phyloP scores from a whole-genome alignment of 2,113 vertebrate species.

The Syrmaticus mikado region DNA sequence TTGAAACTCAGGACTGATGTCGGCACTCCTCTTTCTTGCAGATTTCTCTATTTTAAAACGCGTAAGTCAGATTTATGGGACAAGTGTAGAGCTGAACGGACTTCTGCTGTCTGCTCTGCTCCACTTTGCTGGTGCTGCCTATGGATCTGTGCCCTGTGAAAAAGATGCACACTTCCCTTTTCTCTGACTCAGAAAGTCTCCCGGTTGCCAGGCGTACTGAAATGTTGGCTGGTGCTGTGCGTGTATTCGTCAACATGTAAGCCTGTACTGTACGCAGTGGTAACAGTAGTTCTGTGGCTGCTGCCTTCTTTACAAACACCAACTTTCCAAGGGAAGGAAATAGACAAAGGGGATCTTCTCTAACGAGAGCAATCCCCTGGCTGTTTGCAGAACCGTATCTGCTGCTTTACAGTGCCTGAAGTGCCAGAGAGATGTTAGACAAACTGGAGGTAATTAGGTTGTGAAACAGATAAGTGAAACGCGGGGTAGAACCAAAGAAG shows the following conservation, averaged over 20 bases:
- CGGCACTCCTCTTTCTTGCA: neutral
- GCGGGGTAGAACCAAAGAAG: neutral
- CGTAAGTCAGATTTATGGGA: rapidly evolving
- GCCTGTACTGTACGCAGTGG: rapidly evolving
- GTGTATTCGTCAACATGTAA: too few relatives aligned
- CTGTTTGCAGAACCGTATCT: neutral
- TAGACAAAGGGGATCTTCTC: neutral
- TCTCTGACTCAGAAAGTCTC: neutral
- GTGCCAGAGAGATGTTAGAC: neutral
- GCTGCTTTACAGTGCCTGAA: neutral
- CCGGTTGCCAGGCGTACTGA: neutral
- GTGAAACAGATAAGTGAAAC: neutral
- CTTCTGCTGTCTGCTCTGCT: rapidly evolving
- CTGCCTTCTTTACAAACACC: neutral
- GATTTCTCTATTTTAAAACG: neutral
- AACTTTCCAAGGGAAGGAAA: rapidly evolving
- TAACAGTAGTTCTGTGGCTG: rapidly evolving
- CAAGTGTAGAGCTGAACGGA: rapidly evolving
- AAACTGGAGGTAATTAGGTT: neutral
- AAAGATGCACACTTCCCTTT: too few relatives aligned
- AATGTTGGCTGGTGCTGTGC: neutral
- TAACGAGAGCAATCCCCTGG: neutral
- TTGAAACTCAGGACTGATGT: rapidly evolving
- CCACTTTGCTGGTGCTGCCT: neutral
- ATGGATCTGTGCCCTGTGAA: rapidly evolving